A percentile compares a stretch with the other conserved stretches of the same genome.
These are phyloP conservation scores for Holacanthella duospinosa DNA, from an alignment of 2,888 invertebrate species.

Conservation along the genomic window DNA sequence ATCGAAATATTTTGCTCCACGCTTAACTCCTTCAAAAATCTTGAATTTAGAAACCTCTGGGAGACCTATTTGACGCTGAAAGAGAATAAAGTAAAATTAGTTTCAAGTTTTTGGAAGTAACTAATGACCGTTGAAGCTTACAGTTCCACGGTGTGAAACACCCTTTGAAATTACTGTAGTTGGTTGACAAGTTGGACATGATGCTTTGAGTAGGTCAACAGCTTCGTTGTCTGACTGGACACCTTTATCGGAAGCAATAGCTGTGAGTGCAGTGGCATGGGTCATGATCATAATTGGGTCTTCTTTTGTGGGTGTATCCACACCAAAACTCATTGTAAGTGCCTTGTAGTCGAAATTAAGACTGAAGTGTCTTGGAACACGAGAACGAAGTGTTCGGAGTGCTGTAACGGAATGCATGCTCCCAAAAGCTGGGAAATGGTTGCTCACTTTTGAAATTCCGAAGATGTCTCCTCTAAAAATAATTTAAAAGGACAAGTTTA, in stretches of 20 bases:
- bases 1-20: conserved; percentile 34
- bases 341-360: conserved; percentile 31
- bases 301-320: conserved; percentile 30
- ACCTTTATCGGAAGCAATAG: conserved; percentile 22
- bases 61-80: conserved; percentile 31
- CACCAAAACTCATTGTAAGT: conserved; percentile 26
- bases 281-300: conserved; percentile 29
- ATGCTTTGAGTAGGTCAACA: conserved; percentile 25
- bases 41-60: conserved; percentile 28
- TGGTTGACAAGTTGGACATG: conserved; percentile 31
- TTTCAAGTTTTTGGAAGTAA: conserved; percentile 3
- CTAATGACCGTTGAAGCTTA: conserved; percentile 12
- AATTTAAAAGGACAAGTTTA: neutral
- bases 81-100: neutral
- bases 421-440: conserved; percentile 34
- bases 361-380: conserved; percentile 32
- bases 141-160: conserved; percentile 25
- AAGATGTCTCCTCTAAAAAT: conserved; percentile 23
- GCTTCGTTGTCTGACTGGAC: conserved; percentile 27
- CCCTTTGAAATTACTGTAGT: conserved; percentile 32
- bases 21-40: conserved; percentile 29
- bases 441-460: conserved; percentile 26
- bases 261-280: conserved; percentile 31
- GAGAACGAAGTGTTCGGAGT: conserved; percentile 26
- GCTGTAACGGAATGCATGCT: conserved; percentile 29